Evolutionary conservation across 1,140 invertebrate genomes (phyloP), one percentile per base, ranked within the genome.

Genomic region (Listronotus oregonensis): DNA sequence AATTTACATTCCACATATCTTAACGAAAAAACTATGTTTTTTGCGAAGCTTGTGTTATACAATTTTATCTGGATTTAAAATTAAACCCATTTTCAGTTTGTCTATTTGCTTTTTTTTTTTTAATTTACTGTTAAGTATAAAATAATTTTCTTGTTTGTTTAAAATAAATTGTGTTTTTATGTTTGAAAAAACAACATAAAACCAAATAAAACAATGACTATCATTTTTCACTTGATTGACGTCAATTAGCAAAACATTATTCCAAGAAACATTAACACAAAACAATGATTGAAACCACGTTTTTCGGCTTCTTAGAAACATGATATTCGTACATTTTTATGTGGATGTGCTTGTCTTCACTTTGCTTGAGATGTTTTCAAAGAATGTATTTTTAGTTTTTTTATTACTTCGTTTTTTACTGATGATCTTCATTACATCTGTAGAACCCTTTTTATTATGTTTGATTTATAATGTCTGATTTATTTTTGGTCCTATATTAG

Each of bases 231-330:
- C 27, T 52, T 52, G 50, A 52, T 52, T 52, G 50, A 52, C 50
- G 50, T 52, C 50, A 52, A 52, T 52, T 52, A 52, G 31, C 14
- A 52, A 50, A 52, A 37, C n/a, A 37, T 52, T 39, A 3, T 27
- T 37, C 39, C 12, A 12, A 37, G 39, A 17, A 43, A 39, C 18
- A 17, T 56, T 56, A 56, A 56, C 42, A 56, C 14, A 56, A 56
- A 55, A 56, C 54, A 56, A 56, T 56, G 54, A 56, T 56, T 43
- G 54, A 56, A 44, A 56, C 39, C 54, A 56, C 54, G 43, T 56
- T 56, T 56, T 56, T 56, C 54, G 54, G 54, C 54, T 21, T 43
- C 54, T 56, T 12, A 56, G 54, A 56, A 56, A 56, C 21, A 27
- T 31, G 54, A 56, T 56, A 56, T 44, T 11, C 14, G 9, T 17